These are phyloP conservation scores for Xerus rutilus DNA, from an alignment of 2,797 vertebrate genomes.

Conservation along the genomic window DNA sequence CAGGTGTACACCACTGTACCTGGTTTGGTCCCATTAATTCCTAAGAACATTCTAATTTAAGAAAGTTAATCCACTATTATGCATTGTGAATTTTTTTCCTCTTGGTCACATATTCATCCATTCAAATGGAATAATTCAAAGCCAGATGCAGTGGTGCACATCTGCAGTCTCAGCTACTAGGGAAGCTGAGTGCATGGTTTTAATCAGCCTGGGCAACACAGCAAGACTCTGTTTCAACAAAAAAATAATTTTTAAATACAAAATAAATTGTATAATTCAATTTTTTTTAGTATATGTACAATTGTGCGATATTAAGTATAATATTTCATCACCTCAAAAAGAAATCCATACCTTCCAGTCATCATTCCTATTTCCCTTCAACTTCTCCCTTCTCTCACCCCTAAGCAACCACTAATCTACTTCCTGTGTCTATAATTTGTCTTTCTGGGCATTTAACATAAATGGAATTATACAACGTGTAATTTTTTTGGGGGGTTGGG, in stretches of 20 bases:
- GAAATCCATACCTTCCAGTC: neutral
- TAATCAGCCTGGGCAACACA: neutral
- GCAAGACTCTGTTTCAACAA: neutral
- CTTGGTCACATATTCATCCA: neutral
- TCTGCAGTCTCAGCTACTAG: neutral
- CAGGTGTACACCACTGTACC: too few relatives aligned
- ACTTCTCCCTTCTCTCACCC: neutral
- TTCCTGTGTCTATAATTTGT: neutral
- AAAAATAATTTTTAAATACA: neutral
- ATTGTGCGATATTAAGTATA: neutral
- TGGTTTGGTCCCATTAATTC: neutral
- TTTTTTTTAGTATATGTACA: neutral
- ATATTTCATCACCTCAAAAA: neutral
- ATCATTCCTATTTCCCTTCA: neutral
- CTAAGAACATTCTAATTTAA: slow-evolving; percentile 22
- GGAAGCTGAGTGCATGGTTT: neutral
- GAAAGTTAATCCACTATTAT: neutral
- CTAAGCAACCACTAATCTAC: neutral
- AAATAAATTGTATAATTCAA: neutral
- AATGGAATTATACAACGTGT: neutral
- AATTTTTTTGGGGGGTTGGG: too few relatives aligned
- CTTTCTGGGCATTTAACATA: neutral
- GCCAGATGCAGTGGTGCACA: neutral
- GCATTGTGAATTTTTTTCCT: neutral
- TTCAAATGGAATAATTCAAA: neutral